These are phyloP conservation scores for Thalassophryne amazonica DNA, from an alignment of 2,797 vertebrate species.

Conservation along the genomic window DNA sequence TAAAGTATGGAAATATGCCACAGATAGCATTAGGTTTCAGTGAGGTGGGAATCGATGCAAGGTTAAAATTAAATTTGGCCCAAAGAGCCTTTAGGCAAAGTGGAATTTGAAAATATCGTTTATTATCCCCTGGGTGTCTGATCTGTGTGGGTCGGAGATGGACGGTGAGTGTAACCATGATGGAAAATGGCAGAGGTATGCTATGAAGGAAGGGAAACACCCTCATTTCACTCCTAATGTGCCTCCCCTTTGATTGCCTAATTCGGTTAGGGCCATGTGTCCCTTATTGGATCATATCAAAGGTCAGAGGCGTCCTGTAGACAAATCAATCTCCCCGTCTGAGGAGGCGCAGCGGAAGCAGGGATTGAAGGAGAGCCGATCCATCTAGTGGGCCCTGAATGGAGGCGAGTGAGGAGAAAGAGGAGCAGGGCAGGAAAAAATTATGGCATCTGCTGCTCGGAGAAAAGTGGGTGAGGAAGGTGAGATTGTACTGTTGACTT, in stretches of 20 bases:
- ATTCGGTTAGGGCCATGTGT: constrained; percentile 83
- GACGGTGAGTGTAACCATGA: constrained; percentile 32
- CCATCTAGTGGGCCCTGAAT: constrained; percentile 67
- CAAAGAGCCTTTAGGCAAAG: constrained; percentile 95
- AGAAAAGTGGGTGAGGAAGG: constrained; percentile 60
- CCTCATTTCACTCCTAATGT: constrained; percentile 77
- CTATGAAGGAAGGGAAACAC: constrained; percentile 69
- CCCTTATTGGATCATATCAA: constrained; percentile 87
- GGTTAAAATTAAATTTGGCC: constrained; percentile 96
- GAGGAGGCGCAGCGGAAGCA: constrained; percentile 65
- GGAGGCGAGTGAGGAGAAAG: constrained; percentile 51
- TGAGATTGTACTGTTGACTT: constrained; percentile 71
- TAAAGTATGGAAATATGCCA: constrained; percentile 76
- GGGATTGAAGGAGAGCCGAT: constrained; percentile 73
- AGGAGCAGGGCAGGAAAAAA: constrained; percentile 43
- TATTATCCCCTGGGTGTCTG: constrained; percentile 85
- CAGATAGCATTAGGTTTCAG: constrained; percentile 86
- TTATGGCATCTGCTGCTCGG: constrained; percentile 55
- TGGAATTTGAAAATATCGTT: constrained; percentile 93
- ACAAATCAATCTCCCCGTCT: constrained; percentile 80
- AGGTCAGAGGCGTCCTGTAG: constrained; percentile 85
- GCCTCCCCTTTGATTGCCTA: constrained; percentile 85
- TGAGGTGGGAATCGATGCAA: constrained; percentile 87
- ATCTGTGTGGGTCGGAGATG: constrained; percentile 67
- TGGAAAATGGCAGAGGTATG: constrained; percentile 33